These are phyloP conservation scores for Iphiclides podalirius DNA, from an alignment of 2,888 invertebrate species.

Conservation along the genomic window DNA sequence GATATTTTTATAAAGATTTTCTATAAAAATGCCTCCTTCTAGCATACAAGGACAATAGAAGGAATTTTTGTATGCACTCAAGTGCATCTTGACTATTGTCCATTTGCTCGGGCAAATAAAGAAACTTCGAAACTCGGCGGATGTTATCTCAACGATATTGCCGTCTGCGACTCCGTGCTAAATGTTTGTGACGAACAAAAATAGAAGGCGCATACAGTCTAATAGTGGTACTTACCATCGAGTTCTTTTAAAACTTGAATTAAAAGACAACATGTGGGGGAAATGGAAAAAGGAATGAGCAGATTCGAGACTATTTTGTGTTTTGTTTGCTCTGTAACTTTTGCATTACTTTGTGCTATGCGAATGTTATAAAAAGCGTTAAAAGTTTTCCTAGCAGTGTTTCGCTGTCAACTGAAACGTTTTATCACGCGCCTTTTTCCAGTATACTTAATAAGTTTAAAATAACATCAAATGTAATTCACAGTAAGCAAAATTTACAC, in stretches of 20 bases:
- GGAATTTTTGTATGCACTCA: constrained; percentile 28
- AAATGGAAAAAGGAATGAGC: constrained; percentile 8
- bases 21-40: too few relatives aligned
- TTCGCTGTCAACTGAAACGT: not conserved
- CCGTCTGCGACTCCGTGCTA: constrained; percentile 32
- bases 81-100: constrained; percentile 32
- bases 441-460: too few relatives aligned
- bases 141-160: constrained; percentile 33
- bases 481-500: too few relatives aligned
- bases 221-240: constrained; percentile 17
- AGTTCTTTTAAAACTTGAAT: constrained; percentile 17
- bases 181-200: constrained; percentile 32
- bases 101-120: constrained; percentile 33
- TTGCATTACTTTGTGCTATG: not conserved
- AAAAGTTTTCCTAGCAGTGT: not conserved
- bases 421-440: not conserved
- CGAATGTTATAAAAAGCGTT: not conserved
- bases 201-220: constrained; percentile 14
- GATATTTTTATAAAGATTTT: too few relatives aligned
- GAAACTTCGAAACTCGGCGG: constrained; percentile 31
- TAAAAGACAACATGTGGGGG: constrained; percentile 8
- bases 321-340: not conserved
- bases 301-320: not conserved
- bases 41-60: too few relatives aligned
- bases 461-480: too few relatives aligned